Conservation (phyloP, 1,140 invertebrate species). For the Ceratina australensis region DNA sequence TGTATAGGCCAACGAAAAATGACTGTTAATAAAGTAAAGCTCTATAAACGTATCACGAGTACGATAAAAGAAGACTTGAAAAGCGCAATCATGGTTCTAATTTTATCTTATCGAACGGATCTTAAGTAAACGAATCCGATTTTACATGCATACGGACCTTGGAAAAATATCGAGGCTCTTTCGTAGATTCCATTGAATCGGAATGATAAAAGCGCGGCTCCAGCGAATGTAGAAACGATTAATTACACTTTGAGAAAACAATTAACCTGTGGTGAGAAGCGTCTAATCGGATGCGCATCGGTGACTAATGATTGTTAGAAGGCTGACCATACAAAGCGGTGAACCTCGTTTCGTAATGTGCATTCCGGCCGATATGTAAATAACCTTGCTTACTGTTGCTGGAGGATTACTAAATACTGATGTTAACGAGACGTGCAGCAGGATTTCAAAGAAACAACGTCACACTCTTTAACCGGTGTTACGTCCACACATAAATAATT, state of each 20-base stretch:
- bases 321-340: not conserved
- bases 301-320: not conserved
- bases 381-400: too few relatives aligned
- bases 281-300: not conserved
- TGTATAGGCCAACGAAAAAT: too few relatives aligned
- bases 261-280: not conserved
- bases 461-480: not conserved
- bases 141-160: not conserved
- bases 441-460: conserved; percentile 27
- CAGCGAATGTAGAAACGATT: not conserved
- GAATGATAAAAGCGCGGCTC: not conserved
- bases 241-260: not conserved
- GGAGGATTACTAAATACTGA: not conserved
- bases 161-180: not conserved
- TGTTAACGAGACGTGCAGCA: conserved; percentile 13
- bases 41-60: not conserved
- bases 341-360: conserved; percentile 5
- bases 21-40: not conserved
- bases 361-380: not conserved
- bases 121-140: not conserved
- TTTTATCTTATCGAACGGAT: not conserved
- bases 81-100: not conserved
- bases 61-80: not conserved
- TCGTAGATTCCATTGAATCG: too few relatives aligned
- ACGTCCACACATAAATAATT: conserved; percentile 33